These are phyloP conservation scores for Polydrusus tereticollis DNA, from an alignment of 2,888 invertebrate genomes.

Conservation along the genomic window DNA sequence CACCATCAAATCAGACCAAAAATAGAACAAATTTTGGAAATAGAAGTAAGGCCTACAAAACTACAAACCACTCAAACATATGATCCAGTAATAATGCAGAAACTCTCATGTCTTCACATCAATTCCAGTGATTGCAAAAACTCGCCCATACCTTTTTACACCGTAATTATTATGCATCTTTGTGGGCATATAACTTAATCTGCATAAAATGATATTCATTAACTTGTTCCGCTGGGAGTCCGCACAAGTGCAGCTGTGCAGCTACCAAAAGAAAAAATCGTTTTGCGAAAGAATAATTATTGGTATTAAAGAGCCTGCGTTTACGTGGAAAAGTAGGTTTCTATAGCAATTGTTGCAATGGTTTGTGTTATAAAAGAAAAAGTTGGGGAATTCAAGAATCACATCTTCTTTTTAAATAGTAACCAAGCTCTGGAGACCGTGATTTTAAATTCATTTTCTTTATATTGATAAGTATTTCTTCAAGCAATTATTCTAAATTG, in stretches of 20 bases:
- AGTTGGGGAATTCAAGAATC: not conserved
- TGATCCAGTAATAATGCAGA: no score
- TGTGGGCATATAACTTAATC: constrained; percentile 22
- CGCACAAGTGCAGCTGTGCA: not conserved
- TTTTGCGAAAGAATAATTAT: constrained; percentile 16
- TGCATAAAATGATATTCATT: constrained; percentile 20
- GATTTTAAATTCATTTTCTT: no score
- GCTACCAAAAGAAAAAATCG: not conserved
- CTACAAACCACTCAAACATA: no score
- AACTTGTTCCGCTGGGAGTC: constrained; percentile 9
- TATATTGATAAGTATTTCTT: no score
- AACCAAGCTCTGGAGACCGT: no score
- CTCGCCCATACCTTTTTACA: constrained; percentile 6
- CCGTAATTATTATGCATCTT: constrained; percentile 1
- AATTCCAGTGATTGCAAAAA: not conserved
- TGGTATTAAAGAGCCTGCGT: not conserved
- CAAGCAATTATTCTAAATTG: no score
- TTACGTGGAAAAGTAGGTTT: constrained; percentile 11
- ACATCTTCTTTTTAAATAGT: no score
- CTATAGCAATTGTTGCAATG: constrained; percentile 1
- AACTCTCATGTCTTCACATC: not conserved
- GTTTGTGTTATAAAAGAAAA: constrained; percentile 6
- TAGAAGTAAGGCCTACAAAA: no score
- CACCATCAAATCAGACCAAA: no score
- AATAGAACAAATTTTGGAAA: no score